A percentile compares a stretch with the other conserved stretches of the same genome.
These are phyloP conservation scores for Brachionus plicatilis DNA, from an alignment of 1,140 invertebrate species.

Conservation along the genomic window DNA sequence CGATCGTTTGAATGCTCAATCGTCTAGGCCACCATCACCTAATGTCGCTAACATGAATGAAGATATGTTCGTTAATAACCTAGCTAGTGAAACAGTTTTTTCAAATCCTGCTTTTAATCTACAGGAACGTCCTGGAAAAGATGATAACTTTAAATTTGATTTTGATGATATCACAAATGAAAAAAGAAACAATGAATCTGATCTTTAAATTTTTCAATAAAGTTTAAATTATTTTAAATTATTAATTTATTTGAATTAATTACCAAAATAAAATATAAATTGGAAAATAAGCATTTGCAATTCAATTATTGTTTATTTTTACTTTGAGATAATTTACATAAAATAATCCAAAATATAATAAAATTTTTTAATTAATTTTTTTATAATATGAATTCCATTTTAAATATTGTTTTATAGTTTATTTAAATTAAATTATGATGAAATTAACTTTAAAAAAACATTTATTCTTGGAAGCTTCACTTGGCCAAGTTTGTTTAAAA, in stretches of 20 bases:
- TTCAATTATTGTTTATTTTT: no score
- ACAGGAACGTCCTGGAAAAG: neutral
- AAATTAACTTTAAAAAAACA: no score
- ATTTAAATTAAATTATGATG: no score
- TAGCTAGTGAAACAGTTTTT: neutral
- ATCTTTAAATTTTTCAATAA: neutral
- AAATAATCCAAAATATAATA: no score
- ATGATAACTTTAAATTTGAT: slow-evolving; percentile 19
- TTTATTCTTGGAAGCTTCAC: no score
- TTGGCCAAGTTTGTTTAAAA: no score
- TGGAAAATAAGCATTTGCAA: neutral
- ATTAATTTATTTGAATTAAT: neutral
- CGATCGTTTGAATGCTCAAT: neutral
- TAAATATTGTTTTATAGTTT: no score
- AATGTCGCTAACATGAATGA: neutral
- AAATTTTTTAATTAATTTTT: no score
- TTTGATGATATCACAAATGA: neutral
- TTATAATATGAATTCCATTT: no score
- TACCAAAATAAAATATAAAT: neutral
- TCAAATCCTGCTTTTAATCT: slow-evolving; percentile 19
- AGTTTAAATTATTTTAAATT: neutral
- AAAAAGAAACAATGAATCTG: neutral
- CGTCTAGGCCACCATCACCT: neutral
- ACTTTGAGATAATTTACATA: no score
- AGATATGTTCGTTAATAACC: neutral